Conservation (phyloP, 2,113 vertebrate genomes). For the Grammomys dolichurus region DNA sequence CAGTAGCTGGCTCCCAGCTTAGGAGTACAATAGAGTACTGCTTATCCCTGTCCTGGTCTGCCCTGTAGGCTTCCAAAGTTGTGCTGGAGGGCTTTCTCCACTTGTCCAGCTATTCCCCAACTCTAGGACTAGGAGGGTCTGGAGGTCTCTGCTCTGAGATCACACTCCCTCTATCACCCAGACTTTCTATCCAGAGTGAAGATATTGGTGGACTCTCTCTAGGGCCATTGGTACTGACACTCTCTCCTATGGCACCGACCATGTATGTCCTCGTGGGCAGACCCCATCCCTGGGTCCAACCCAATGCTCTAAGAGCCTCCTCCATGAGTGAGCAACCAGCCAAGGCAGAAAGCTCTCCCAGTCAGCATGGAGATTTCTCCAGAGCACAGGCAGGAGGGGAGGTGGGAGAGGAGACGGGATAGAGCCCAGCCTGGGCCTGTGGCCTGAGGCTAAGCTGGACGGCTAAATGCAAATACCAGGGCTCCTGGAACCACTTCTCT, state of each 20-base stretch:
- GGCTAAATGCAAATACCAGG: neutral
- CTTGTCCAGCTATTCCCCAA: neutral
- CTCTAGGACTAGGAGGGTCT: neutral
- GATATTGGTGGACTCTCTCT: neutral
- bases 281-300: neutral
- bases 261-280: neutral
- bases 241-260: neutral
- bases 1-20: neutral
- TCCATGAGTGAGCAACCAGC: rapidly evolving
- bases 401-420: too few species aligned
- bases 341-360: neutral
- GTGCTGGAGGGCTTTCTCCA: rapidly evolving
- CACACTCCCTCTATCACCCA: neutral
- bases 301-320: neutral
- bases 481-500: neutral
- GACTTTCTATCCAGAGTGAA: neutral
- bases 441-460: neutral
- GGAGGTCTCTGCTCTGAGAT: neutral
- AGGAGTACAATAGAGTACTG: neutral
- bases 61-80: neutral
- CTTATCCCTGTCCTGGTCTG: neutral
- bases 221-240: neutral
- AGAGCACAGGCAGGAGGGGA: neutral
- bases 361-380: neutral
- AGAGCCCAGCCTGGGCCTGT: neutral